A percentile compares a stretch with the other conserved stretches of the same genome.
Conservation (phyloP, 2,797 vertebrate genomes). For the Xenentodon cancila region DNA sequence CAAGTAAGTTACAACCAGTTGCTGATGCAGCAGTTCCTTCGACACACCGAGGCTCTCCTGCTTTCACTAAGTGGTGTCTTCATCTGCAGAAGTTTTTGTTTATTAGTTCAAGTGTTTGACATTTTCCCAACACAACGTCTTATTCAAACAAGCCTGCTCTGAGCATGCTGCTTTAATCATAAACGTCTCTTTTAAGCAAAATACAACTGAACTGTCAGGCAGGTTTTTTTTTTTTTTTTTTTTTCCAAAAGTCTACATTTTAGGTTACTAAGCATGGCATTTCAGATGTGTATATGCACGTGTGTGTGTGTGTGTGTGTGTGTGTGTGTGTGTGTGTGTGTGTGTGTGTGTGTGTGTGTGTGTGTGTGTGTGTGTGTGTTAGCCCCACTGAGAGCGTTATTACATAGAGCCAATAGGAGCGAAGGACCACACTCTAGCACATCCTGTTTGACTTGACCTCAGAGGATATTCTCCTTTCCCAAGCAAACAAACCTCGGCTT, state of each 20-base stretch:
- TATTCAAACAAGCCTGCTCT: conserved; percentile 70
- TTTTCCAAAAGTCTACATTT: conserved; percentile 11
- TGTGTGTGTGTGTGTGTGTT: conserved; percentile 40
- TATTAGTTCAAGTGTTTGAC: conserved; percentile 78
- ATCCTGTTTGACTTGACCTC: conserved; percentile 84
- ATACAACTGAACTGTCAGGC: conserved; percentile 63
- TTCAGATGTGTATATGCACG: conserved; percentile 34
- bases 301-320: conserved; percentile 21
- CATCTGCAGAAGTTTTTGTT: conserved; percentile 66
- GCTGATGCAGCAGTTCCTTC: conserved; percentile 58
- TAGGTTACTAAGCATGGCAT: conserved; percentile 54
- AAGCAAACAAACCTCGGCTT: conserved; percentile 78
- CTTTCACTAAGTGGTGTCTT: conserved; percentile 50
- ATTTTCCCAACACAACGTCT: conserved; percentile 69
- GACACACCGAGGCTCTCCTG: conserved; percentile 35
- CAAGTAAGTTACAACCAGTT: conserved; percentile 16
- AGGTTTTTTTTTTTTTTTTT: conserved; percentile 21
- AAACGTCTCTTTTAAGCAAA: conserved; percentile 67
- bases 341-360: conserved; percentile 30
- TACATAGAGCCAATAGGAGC: conserved; percentile 73
- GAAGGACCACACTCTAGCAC: conserved; percentile 74
- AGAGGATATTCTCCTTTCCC: conserved; percentile 82
- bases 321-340: conserved; percentile 35
- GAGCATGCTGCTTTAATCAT: conserved; percentile 69
- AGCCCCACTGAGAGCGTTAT: conserved; percentile 66